Evolutionary conservation across 2,888 invertebrate species (phyloP).

Genomic region (Drosophila trichaetosa): DNA sequence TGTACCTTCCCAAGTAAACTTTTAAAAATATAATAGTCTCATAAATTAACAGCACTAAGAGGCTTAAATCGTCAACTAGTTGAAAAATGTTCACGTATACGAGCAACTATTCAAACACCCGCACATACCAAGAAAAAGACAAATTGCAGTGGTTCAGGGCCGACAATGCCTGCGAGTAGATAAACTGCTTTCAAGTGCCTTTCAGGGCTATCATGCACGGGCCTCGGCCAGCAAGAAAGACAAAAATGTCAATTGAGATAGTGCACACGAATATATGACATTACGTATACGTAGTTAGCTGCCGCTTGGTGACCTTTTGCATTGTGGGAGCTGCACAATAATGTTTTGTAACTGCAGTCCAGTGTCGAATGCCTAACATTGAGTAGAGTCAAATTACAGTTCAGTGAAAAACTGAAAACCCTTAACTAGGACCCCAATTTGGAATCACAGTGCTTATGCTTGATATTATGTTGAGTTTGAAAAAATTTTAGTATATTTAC

Average conservation of each 20-base stretch:
- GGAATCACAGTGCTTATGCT: neutral
- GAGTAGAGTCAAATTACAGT: conserved; percentile 1
- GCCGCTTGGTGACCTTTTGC: conserved; percentile 1
- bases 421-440: neutral
- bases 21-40: neutral
- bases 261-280: conserved; percentile 8
- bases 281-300: conserved; percentile 1
- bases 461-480: neutral
- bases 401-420: neutral
- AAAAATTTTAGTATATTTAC: neutral
- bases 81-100: neutral
- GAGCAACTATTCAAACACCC: neutral
- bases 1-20: neutral
- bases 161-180: conserved; percentile 12
- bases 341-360: neutral
- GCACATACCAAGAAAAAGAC: neutral
- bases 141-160: conserved; percentile 17
- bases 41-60: neutral
- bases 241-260: conserved; percentile 27
- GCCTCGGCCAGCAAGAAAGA: conserved; percentile 2
- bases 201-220: neutral
- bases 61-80: neutral
- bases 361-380: conserved; percentile 8
- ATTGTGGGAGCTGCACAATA: conserved; percentile 7
- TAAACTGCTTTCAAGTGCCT: conserved; percentile 9